Percentiles rank a stretch among this genome's conserved stretches.
These are phyloP conservation scores for Tiaroga cobitis DNA, from an alignment of 2,797 vertebrate species.

Conservation along the genomic window DNA sequence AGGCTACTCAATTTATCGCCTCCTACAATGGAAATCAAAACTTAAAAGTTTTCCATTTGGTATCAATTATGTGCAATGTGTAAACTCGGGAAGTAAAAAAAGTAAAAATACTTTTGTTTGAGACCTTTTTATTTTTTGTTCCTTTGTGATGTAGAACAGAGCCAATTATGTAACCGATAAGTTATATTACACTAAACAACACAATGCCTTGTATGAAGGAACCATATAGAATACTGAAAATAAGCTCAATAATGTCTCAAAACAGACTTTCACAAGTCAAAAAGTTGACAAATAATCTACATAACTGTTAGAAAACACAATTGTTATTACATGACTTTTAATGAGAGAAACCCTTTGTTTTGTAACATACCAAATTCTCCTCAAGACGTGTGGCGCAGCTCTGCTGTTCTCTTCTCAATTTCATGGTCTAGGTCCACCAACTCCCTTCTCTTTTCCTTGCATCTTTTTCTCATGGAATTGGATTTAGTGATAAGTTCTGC, in stretches of 20 bases:
- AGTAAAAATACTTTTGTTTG: neutral
- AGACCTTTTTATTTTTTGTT: neutral
- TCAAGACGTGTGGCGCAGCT: slow-evolving; percentile 7
- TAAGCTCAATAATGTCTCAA: neutral
- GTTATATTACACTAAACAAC: slow-evolving; percentile 12
- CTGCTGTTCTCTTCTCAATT: slow-evolving; percentile 29
- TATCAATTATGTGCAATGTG: slow-evolving; percentile 8
- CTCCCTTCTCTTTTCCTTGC: slow-evolving; percentile 27
- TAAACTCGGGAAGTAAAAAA: neutral
- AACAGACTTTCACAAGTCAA: too few species aligned
- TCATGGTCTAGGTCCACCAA: slow-evolving; percentile 23
- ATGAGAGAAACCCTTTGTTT: slow-evolving; percentile 5
- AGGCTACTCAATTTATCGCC: slow-evolving; percentile 3
- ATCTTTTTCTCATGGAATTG: too few species aligned
- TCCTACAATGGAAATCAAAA: slow-evolving; percentile 10
- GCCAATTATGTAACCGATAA: neutral
- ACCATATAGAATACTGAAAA: neutral
- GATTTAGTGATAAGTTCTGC: too few species aligned
- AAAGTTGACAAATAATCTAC: too few species aligned
- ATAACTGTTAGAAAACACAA: too few species aligned
- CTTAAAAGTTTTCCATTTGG: neutral
- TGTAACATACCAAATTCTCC: slow-evolving; percentile 12
- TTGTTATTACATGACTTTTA: neutral
- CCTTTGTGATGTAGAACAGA: neutral
- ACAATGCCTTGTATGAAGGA: slow-evolving; percentile 1